phyloP scores from a whole-genome alignment of 2,113 vertebrate genomes.

The Brachypodius melanocephalos region DNA sequence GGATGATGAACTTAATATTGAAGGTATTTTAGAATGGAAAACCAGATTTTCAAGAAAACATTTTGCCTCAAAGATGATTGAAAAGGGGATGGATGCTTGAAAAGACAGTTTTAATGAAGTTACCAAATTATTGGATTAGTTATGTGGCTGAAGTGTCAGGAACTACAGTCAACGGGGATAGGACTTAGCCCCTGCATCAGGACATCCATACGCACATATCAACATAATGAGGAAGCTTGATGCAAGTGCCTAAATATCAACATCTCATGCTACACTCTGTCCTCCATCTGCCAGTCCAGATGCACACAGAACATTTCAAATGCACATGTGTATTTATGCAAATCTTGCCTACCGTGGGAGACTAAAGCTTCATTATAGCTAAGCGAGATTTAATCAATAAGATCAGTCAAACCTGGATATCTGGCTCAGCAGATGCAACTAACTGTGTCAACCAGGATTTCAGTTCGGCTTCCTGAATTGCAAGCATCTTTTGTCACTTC shows the following conservation, averaged over 20 bases:
- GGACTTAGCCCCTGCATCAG: not conserved
- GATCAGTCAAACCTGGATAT: not conserved
- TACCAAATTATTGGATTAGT: not conserved
- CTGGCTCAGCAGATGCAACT: not conserved
- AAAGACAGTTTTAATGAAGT: not conserved
- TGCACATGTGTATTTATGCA: not conserved
- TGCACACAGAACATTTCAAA: not conserved
- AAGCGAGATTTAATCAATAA: not conserved
- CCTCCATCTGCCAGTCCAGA: not conserved
- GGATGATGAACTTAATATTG: not conserved
- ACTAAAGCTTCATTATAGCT: not conserved
- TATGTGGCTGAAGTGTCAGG: not conserved
- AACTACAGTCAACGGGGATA: not conserved
- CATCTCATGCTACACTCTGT: not conserved
- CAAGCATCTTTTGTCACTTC: not conserved
- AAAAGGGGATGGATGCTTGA: not conserved
- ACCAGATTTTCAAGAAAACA: not conserved
- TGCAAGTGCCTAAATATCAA: not conserved
- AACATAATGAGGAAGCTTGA: not conserved
- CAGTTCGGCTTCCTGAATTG: not conserved
- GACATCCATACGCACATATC: not conserved
- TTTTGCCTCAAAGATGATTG: not conserved
- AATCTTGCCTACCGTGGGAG: not conserved
- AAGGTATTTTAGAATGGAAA: not conserved
- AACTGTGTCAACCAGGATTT: not conserved